phyloP scores from a whole-genome alignment of 1,140 invertebrate genomes.

The Apis mellifera region DNA sequence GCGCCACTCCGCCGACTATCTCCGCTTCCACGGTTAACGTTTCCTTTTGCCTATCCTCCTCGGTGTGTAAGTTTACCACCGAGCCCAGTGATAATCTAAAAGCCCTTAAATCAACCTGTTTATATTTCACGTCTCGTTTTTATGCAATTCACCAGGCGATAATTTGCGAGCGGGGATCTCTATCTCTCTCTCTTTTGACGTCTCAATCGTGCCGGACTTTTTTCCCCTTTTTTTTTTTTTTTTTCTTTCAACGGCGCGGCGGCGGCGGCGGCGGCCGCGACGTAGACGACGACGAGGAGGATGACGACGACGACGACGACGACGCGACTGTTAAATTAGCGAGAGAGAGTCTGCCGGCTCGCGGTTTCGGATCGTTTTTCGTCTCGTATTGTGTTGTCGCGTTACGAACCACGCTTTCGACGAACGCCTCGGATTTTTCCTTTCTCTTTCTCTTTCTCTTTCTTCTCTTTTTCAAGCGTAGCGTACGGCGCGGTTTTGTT shows the following conservation, averaged over 20 bases:
- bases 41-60: conserved; percentile 48
- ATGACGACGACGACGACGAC: too few species aligned
- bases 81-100: conserved; percentile 45
- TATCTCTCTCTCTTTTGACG: not conserved
- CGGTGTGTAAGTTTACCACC: conserved; percentile 12
- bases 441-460: not conserved
- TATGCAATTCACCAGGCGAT: not conserved
- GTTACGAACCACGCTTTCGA: too few species aligned
- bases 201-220: not conserved
- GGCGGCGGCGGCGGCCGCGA: too few species aligned
- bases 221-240: too few species aligned
- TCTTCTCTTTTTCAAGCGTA: too few species aligned
- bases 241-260: too few species aligned
- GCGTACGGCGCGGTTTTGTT: too few species aligned
- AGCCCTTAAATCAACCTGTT: conserved; percentile 74
- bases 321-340: not conserved
- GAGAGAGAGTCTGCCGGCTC: not conserved
- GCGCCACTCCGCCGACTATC: conserved; percentile 64
- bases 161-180: too few species aligned
- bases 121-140: conserved; percentile 48
- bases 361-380: not conserved
- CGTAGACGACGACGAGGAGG: too few species aligned
- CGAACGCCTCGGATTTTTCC: not conserved
- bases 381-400: too few species aligned
- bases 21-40: conserved; percentile 67